A percentile compares a stretch with the other conserved stretches of the same genome.
These are phyloP conservation scores for Phyllotis vaccarum DNA, from an alignment of 2,797 vertebrate genomes.

Conservation along the genomic window DNA sequence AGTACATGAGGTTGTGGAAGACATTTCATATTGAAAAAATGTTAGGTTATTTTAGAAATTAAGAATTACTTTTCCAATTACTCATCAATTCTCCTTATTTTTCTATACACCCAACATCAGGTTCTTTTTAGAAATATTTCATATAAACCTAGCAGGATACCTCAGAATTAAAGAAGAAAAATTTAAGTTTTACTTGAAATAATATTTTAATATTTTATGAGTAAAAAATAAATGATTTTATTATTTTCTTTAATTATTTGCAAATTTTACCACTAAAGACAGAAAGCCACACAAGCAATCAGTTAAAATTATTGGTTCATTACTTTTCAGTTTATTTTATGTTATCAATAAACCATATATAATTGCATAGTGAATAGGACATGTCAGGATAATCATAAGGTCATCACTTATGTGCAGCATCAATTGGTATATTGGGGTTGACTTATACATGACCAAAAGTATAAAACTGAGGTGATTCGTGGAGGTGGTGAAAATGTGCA, in stretches of 20 bases:
- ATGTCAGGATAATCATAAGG: background rate
- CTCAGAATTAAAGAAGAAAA: background rate
- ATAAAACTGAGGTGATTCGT: background rate
- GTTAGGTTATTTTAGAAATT: background rate
- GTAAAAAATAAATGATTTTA: background rate
- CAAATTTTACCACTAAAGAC: background rate
- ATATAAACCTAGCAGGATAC: background rate
- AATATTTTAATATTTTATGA: too few relatives aligned
- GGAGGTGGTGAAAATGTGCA: background rate
- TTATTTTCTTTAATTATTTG: background rate
- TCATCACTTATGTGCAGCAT: background rate
- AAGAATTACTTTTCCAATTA: constrained; percentile 15
- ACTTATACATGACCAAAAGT: background rate
- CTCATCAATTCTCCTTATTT: background rate
- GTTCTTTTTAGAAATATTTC: background rate
- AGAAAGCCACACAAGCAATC: background rate
- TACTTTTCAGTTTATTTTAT: background rate
- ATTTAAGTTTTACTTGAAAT: too few relatives aligned
- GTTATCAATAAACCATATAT: background rate
- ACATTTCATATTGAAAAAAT: background rate
- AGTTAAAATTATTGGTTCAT: background rate
- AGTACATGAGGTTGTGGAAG: background rate
- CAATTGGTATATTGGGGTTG: background rate
- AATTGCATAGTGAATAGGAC: background rate
- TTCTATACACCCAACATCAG: background rate